phyloP scores from a whole-genome alignment of 2,888 invertebrate genomes.

The Halictus ligatus region DNA sequence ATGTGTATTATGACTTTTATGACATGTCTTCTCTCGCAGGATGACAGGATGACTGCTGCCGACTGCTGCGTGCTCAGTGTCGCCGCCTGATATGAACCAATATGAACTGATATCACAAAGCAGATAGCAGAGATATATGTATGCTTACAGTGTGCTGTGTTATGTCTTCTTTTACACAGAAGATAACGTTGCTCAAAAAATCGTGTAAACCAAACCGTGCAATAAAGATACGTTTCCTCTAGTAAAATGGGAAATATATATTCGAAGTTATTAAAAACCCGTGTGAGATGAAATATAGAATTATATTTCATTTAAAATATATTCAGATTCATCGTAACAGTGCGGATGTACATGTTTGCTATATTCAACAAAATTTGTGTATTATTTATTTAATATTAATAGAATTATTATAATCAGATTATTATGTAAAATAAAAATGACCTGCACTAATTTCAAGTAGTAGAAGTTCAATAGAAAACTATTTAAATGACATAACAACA shows the following conservation, averaged over 20 bases:
- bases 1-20: not conserved
- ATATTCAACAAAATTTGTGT: not conserved
- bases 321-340: not conserved
- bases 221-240: too few species aligned
- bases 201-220: too few species aligned
- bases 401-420: not conserved
- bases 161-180: too few species aligned
- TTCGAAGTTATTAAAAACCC: too few species aligned
- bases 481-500: too few species aligned
- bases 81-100: constrained; percentile 16
- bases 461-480: too few species aligned
- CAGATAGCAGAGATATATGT: too few species aligned
- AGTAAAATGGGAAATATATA: too few species aligned
- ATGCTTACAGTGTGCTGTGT: too few species aligned
- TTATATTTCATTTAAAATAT: too few species aligned
- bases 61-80: not conserved
- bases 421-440: not conserved
- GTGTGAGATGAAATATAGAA: too few species aligned
- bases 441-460: not conserved
- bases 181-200: too few species aligned
- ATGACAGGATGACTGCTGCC: not conserved
- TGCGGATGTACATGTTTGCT: not conserved
- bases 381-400: not conserved
- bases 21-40: not conserved
- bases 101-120: constrained; percentile 30